Percentiles rank a stretch among this genome's conserved stretches.
These are phyloP conservation scores for Zeuzera pyrina DNA, from an alignment of 2,888 invertebrate genomes.

Conservation along the genomic window DNA sequence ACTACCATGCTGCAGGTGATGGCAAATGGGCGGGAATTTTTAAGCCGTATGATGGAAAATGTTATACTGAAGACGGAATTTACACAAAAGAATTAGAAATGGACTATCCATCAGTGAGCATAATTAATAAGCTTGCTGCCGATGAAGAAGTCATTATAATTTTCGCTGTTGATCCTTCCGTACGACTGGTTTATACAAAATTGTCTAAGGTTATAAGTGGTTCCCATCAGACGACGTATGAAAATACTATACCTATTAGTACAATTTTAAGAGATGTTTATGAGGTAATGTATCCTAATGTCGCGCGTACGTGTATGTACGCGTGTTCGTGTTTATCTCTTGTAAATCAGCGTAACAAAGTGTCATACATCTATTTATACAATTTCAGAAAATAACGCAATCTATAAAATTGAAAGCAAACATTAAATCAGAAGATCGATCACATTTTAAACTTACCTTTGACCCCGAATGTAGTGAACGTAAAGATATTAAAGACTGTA, in stretches of 20 bases:
- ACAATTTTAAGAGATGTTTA: constrained; percentile 30
- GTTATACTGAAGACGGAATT: constrained; percentile 69
- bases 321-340: constrained; percentile 1
- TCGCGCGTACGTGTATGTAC: background rate
- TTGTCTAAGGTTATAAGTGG: constrained; percentile 26
- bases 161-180: constrained; percentile 23
- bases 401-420: constrained; percentile 30
- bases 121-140: constrained; percentile 73
- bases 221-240: constrained; percentile 20
- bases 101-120: constrained; percentile 87
- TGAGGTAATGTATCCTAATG: constrained; percentile 25
- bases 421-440: constrained; percentile 18
- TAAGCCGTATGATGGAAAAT: constrained; percentile 80
- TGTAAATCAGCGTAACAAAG: background rate
- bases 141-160: constrained; percentile 78
- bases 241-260: no score
- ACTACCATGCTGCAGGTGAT: constrained; percentile 86
- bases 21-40: constrained; percentile 80
- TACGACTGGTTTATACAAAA: constrained; percentile 19
- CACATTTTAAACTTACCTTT: constrained; percentile 52
- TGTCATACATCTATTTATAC: constrained; percentile 11
- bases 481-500: constrained; percentile 18
- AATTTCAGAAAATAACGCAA: constrained; percentile 36
- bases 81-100: constrained; percentile 73
- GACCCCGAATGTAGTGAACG: constrained; percentile 37